These are phyloP conservation scores for Leuctra nigra DNA, from an alignment of 2,888 invertebrate species.

Conservation along the genomic window DNA sequence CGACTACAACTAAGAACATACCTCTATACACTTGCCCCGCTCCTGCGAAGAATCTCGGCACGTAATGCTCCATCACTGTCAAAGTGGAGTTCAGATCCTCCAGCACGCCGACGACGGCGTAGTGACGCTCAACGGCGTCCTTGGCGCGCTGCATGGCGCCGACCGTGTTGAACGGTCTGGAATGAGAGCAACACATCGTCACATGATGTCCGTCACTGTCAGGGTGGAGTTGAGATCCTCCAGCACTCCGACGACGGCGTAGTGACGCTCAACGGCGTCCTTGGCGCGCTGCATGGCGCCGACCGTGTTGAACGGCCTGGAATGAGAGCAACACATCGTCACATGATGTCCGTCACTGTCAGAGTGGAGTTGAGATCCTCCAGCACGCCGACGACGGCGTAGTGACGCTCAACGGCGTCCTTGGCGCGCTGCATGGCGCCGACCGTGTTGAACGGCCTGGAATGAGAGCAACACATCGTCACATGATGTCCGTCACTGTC, in stretches of 20 bases:
- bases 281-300: conserved; percentile 81
- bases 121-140: conserved; percentile 76
- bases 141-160: conserved; percentile 81
- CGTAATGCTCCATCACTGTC: conserved; percentile 76
- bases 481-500: conserved; percentile 80
- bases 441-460: conserved; percentile 74
- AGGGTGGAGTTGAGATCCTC: conserved; percentile 83
- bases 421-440: conserved; percentile 81
- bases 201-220: conserved; percentile 80
- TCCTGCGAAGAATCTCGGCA: conserved; percentile 77
- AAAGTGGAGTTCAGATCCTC: conserved; percentile 83
- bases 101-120: conserved; percentile 81
- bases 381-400: conserved; percentile 81
- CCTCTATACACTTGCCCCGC: conserved; percentile 74
- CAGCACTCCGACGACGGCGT: conserved; percentile 81
- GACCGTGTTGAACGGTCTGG: conserved; percentile 74
- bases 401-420: conserved; percentile 76
- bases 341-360: conserved; percentile 80
- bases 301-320: conserved; percentile 74
- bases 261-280: conserved; percentile 76
- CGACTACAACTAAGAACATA: no score
- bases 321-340: no score
- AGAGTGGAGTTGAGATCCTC: conserved; percentile 83
- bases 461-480: no score
- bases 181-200: no score